phyloP scores from a whole-genome alignment of 2,797 vertebrate species.

The Loriculus beryllinus region DNA sequence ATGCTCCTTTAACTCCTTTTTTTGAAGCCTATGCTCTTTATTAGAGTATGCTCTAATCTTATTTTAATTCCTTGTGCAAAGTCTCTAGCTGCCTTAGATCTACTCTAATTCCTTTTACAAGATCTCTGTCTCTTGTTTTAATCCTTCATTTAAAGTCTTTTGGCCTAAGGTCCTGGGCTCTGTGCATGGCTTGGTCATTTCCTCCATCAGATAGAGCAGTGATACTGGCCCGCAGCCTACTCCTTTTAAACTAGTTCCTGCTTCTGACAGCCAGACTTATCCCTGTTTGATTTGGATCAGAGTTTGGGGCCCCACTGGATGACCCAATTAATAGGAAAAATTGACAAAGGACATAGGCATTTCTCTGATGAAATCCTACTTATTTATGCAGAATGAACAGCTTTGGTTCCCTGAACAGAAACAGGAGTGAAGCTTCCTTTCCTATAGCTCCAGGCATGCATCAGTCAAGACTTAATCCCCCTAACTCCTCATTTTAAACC shows the following conservation, averaged over 20 bases:
- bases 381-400: neutral
- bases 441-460: neutral
- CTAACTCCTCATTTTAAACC: neutral
- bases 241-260: conserved; percentile 2
- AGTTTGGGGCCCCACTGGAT: neutral
- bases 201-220: neutral
- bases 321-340: conserved; percentile 33
- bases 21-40: neutral
- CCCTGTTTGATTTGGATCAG: conserved; percentile 35
- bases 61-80: conserved; percentile 45
- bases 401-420: neutral
- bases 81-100: conserved; percentile 26
- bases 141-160: conserved; percentile 23
- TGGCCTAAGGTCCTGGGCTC: conserved; percentile 2
- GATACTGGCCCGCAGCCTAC: neutral
- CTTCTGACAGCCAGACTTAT: neutral
- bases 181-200: neutral
- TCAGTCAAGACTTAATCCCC: neutral
- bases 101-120: conserved; percentile 45
- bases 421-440: neutral
- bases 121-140: conserved; percentile 35
- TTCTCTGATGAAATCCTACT: conserved; percentile 6
- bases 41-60: conserved; percentile 39
- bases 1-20: neutral
- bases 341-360: conserved; percentile 4